Evolutionary conservation across 2,113 vertebrate species (phyloP).

Genomic region (Protobothrops mucrosquamatus): DNA sequence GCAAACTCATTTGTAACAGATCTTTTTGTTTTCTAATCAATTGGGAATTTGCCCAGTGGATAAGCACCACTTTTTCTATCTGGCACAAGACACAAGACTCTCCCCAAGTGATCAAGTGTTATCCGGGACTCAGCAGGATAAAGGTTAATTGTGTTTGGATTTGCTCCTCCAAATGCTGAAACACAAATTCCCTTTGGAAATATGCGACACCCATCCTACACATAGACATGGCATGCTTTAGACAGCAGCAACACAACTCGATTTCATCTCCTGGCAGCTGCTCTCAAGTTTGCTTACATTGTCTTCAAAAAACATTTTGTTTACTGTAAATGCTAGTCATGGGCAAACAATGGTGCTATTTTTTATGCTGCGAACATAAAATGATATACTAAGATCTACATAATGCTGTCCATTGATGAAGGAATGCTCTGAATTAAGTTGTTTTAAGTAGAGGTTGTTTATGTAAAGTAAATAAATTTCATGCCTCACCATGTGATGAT

Average conservation of each 20-base stretch:
- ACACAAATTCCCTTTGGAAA: constrained; percentile 42
- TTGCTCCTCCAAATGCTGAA: constrained; percentile 32
- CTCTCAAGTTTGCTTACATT: constrained; percentile 73
- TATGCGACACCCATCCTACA: constrained; percentile 53
- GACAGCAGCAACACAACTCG: constrained; percentile 54
- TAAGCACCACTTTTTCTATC: neutral
- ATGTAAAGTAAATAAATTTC: constrained; percentile 90
- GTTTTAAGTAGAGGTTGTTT: constrained; percentile 80
- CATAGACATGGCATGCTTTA: constrained; percentile 62
- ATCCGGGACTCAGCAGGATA: constrained; percentile 37
- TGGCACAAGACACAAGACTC: neutral
- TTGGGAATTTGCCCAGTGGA: neutral
- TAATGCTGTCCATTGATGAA: constrained; percentile 72
- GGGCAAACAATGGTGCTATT: constrained; percentile 77
- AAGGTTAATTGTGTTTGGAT: constrained; percentile 36
- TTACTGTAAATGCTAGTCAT: constrained; percentile 79
- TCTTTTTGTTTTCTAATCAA: neutral
- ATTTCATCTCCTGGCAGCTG: constrained; percentile 75
- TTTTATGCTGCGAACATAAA: constrained; percentile 65
- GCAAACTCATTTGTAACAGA: neutral
- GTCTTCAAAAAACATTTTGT: constrained; percentile 89
- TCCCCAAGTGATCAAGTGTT: constrained; percentile 28
- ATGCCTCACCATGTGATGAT: constrained; percentile 90
- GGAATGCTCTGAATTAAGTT: constrained; percentile 76
- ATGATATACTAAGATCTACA: constrained; percentile 60